Conservation (phyloP, 2,888 invertebrate species). For the Eupithecia abbreviata region DNA sequence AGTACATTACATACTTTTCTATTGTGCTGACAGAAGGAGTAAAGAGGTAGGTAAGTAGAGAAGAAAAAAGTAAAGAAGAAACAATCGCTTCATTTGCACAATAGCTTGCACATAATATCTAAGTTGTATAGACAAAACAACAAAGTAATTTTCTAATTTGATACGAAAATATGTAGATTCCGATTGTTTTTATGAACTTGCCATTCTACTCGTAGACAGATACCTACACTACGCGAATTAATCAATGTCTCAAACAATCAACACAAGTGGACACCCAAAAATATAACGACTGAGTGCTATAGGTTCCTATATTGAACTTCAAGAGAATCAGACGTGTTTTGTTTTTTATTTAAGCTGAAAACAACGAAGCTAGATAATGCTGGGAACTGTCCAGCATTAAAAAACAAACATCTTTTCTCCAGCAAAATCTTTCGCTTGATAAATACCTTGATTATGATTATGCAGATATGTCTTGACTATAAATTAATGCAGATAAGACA, state of each 20-base stretch:
- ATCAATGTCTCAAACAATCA: slow-evolving; percentile 15
- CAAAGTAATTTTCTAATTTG: not conserved
- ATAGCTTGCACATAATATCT: not conserved
- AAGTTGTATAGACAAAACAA: not conserved
- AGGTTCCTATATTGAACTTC: not conserved
- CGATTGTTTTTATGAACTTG: not conserved
- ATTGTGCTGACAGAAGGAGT: not conserved
- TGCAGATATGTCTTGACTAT: not conserved
- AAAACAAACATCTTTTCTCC: not conserved
- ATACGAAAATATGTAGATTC: not conserved
- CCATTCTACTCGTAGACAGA: not conserved
- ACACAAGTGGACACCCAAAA: slow-evolving; percentile 11
- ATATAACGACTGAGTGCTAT: not conserved
- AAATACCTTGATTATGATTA: not conserved
- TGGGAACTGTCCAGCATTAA: not conserved
- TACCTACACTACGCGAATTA: slow-evolving; percentile 17
- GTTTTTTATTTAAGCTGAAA: not conserved
- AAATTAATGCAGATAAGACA: not conserved
- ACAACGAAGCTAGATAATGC: not conserved
- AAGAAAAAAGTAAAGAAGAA: not conserved
- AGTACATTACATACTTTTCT: not conserved
- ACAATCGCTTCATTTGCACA: not conserved
- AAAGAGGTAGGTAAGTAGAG: not conserved
- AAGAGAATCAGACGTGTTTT: not conserved
- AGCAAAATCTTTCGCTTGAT: not conserved